Percentiles rank a stretch among this genome's conserved stretches.
Evolutionary conservation across 2,888 invertebrate genomes (phyloP).

Genomic region (Synergus umbraculus): DNA sequence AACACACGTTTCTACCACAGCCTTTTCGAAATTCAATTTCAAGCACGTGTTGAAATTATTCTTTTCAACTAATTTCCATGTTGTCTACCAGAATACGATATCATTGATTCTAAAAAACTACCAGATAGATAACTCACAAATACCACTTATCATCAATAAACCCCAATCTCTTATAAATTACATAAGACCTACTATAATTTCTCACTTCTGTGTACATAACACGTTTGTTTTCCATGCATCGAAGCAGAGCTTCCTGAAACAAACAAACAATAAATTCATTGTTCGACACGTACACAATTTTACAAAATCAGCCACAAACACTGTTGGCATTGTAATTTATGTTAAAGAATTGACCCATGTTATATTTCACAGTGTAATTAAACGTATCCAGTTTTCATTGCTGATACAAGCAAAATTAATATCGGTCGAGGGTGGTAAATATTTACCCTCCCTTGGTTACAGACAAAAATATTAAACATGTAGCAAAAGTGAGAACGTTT

Average conservation of each 20-base stretch:
- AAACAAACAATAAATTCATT: no score
- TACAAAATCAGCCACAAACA: no score
- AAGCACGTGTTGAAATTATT: neutral
- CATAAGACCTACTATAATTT: no score
- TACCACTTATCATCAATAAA: no score
- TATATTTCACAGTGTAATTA: neutral
- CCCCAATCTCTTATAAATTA: no score
- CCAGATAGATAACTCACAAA: no score
- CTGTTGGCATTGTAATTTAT: neutral
- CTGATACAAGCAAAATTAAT: neutral
- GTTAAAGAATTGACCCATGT: neutral
- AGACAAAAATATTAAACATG: conserved; percentile 24
- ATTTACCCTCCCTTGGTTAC: neutral
- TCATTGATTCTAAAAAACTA: no score
- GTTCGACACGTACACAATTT: no score
- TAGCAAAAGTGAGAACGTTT: neutral
- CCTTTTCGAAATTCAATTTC: neutral
- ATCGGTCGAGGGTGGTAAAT: neutral
- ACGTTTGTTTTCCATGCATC: no score
- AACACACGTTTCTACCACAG: neutral
- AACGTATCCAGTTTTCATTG: neutral
- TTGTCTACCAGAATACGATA: no score
- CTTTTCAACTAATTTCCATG: neutral
- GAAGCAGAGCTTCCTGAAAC: no score
- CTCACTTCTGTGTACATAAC: no score